phyloP scores from a whole-genome alignment of 2,113 vertebrate genomes.

The Mandrillus leucophaeus region DNA sequence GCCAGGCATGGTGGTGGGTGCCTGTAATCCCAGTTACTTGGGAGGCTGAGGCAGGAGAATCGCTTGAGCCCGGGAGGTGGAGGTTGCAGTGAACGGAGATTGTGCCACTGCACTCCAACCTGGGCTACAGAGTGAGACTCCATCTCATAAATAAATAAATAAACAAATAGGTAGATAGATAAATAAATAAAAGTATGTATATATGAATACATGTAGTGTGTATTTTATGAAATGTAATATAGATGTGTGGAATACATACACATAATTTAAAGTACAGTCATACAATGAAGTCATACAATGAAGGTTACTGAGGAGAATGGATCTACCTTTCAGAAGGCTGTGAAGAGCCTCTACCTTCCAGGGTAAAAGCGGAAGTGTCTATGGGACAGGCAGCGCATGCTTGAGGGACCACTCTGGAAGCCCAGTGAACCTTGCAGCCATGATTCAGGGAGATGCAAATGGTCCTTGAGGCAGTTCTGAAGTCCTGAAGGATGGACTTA shows the following conservation, averaged over 20 bases:
- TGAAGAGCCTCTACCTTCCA: background rate
- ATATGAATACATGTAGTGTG: background rate
- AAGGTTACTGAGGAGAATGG: background rate
- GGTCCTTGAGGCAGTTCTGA: too few species aligned
- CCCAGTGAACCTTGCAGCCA: background rate
- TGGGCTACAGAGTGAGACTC: too few species aligned
- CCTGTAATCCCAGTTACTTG: too few species aligned
- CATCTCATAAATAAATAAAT: too few species aligned
- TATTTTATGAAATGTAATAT: background rate
- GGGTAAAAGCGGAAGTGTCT: background rate
- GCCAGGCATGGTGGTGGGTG: rapidly evolving
- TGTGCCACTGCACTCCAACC: too few species aligned
- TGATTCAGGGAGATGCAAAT: background rate
- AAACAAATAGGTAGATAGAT: too few species aligned
- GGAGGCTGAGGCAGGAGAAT: too few species aligned
- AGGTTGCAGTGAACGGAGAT: too few species aligned
- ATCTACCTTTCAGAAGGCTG: background rate
- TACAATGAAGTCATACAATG: background rate
- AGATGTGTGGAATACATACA: background rate
- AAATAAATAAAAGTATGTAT: background rate
- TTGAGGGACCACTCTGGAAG: background rate
- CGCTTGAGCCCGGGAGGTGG: rapidly evolving
- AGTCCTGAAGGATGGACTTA: background rate
- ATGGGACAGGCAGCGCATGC: background rate
- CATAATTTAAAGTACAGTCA: background rate